phyloP scores from a whole-genome alignment of 2,797 vertebrate genomes.

The Cottoperca gobio region DNA sequence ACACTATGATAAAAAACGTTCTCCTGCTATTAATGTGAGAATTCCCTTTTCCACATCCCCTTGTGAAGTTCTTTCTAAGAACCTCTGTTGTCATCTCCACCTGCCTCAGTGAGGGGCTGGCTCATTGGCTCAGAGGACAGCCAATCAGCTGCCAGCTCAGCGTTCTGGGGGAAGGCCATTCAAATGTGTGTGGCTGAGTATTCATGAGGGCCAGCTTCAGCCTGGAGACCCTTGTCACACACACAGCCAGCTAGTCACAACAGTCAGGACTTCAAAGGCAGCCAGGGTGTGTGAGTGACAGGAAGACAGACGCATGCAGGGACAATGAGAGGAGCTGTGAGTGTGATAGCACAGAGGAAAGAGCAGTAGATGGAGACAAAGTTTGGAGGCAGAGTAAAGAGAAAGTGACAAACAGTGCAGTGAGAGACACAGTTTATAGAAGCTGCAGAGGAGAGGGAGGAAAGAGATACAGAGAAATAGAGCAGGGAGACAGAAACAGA shows the following conservation, averaged over 20 bases:
- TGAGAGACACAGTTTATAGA: constrained; percentile 16
- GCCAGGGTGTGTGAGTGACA: constrained; percentile 60
- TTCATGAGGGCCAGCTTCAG: constrained; percentile 56
- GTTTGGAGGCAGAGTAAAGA: constrained; percentile 38
- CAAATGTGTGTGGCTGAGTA: constrained; percentile 60
- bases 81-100: constrained; percentile 59
- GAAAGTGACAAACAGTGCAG: constrained; percentile 36
- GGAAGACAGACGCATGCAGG: constrained; percentile 39
- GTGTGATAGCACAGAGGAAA: constrained; percentile 33
- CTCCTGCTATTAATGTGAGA: background rate
- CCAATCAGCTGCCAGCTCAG: constrained; percentile 63
- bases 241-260: constrained; percentile 62
- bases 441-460: background rate
- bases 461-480: background rate
- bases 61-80: background rate
- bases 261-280: constrained; percentile 66
- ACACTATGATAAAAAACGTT: background rate
- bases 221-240: constrained; percentile 67
- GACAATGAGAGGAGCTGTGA: constrained; percentile 48
- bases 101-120: constrained; percentile 48
- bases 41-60: background rate
- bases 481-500: constrained; percentile 2
- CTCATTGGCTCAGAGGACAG: constrained; percentile 67
- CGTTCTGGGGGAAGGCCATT: constrained; percentile 62
- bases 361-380: constrained; percentile 59